Conservation (phyloP, 1,140 invertebrate genomes). For the Polypedilum pembai region DNA sequence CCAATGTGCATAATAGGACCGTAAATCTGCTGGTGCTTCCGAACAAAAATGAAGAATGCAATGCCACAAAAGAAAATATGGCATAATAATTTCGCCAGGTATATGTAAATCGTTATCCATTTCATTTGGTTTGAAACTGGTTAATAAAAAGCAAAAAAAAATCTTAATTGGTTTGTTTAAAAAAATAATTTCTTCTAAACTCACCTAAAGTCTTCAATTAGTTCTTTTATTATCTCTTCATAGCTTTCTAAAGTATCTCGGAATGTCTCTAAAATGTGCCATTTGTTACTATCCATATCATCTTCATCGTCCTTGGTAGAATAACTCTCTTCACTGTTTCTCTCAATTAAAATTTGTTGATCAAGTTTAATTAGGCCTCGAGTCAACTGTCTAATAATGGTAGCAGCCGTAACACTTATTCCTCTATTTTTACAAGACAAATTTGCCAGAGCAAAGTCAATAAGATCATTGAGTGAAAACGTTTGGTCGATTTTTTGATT, state of each 20-base stretch:
- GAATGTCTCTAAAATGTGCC: conserved; percentile 48
- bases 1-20: conserved; percentile 62
- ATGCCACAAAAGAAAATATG: conserved; percentile 67
- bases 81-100: conserved; percentile 35
- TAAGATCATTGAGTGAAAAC: conserved; percentile 37
- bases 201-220: conserved; percentile 38
- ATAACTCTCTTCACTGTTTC: conserved; percentile 33
- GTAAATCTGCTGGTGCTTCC: conserved; percentile 56
- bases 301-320: conserved; percentile 30
- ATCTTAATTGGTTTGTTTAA: too few relatives aligned
- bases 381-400: conserved; percentile 36
- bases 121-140: conserved; percentile 38
- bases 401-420: conserved; percentile 34
- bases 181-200: background rate
- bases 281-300: conserved; percentile 32
- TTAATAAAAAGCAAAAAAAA: background rate
- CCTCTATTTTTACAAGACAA: conserved; percentile 34
- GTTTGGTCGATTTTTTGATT: conserved; percentile 32
- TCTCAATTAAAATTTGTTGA: conserved; percentile 36
- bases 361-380: conserved; percentile 38
- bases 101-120: conserved; percentile 37
- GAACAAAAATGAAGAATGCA: conserved; percentile 61
- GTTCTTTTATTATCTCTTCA: conserved; percentile 35
- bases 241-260: conserved; percentile 45
- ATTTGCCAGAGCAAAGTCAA: conserved; percentile 39